Conservation (phyloP, 1,140 invertebrate species). For the Mya arenaria region DNA sequence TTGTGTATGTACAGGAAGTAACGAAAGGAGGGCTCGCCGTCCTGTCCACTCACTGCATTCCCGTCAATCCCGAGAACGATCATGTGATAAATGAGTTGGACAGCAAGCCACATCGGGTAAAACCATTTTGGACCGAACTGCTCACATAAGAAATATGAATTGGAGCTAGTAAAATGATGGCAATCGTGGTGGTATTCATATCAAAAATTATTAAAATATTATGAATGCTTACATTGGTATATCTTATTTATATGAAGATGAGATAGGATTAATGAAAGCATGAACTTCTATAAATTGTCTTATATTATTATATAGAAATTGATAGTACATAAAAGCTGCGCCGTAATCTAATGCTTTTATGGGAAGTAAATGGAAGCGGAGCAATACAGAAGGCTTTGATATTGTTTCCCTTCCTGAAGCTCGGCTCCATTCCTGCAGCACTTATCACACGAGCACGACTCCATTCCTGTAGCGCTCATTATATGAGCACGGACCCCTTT, state of each 20-base stretch:
- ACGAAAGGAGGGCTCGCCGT: not conserved
- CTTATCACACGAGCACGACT: too few species aligned
- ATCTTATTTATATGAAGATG: not conserved
- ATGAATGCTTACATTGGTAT: not conserved
- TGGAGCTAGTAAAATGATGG: not conserved
- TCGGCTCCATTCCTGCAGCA: too few species aligned
- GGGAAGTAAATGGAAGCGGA: too few species aligned
- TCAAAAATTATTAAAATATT: not conserved
- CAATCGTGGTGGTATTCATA: too few species aligned
- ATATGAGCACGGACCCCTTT: not conserved
- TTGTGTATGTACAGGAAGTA: conserved; percentile 28
- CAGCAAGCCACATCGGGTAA: conserved; percentile 10
- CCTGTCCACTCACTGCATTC: not conserved
- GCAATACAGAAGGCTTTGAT: too few species aligned
- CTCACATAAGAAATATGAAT: not conserved
- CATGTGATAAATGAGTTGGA: conserved; percentile 20
- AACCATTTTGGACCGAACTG: conserved; percentile 25
- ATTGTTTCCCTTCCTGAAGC: too few species aligned
- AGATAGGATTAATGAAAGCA: not conserved
- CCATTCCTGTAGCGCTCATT: not conserved
- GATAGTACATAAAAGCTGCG: not conserved
- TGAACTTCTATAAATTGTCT: not conserved
- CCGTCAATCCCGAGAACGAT: conserved; percentile 1
- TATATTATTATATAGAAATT: not conserved
- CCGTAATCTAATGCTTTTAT: too few species aligned